These are phyloP conservation scores for Ptilorrhoa leucosticta DNA, from an alignment of 2,113 vertebrate genomes.

Conservation along the genomic window DNA sequence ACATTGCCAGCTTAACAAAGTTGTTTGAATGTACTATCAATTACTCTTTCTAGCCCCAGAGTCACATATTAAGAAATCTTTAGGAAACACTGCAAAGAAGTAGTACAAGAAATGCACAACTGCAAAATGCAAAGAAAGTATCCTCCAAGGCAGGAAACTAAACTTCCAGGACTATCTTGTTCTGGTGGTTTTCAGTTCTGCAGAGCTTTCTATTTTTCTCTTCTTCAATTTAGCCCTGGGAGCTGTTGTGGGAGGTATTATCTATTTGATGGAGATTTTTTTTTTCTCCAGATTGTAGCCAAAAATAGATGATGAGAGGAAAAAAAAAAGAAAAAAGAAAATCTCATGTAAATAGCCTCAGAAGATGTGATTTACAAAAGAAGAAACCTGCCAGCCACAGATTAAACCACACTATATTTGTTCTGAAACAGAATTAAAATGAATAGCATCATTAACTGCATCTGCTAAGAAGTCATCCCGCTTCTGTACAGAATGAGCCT, in stretches of 20 bases:
- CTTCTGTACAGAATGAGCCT: neutral
- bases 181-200: neutral
- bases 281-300: neutral
- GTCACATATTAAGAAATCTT: neutral
- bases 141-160: neutral
- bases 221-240: neutral
- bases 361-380: neutral
- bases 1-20: neutral
- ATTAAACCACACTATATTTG: slow-evolving; percentile 10
- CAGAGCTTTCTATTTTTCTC: neutral
- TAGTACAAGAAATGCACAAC: neutral
- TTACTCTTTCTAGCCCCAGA: neutral
- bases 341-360: slow-evolving; percentile 3
- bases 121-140: neutral
- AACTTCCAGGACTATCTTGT: neutral
- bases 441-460: slow-evolving; percentile 3
- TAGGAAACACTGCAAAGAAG: neutral
- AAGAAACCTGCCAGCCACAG: slow-evolving; percentile 7
- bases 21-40: neutral
- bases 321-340: neutral
- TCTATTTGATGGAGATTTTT: neutral
- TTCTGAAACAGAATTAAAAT: slow-evolving; percentile 15
- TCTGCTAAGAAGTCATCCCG: neutral
- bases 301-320: neutral
- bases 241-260: neutral